These are phyloP conservation scores for Plutomurus gul DNA, from an alignment of 1,140 invertebrate species.

Conservation along the genomic window DNA sequence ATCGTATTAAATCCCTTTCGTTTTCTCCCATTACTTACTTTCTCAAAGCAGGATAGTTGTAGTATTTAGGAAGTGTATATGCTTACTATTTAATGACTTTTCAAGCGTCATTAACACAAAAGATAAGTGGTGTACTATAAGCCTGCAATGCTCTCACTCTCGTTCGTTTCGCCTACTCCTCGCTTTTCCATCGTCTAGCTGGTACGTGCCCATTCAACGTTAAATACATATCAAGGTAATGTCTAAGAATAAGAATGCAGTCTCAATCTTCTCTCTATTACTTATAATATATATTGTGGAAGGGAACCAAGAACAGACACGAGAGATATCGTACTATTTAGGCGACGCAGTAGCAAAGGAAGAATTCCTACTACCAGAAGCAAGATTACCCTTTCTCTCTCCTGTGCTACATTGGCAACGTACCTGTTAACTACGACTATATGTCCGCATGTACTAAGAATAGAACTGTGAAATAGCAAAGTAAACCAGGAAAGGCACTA, in stretches of 20 bases:
- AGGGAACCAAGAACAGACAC: no score
- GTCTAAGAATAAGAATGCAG: neutral
- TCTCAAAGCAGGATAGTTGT: neutral
- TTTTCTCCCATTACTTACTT: slow-evolving; percentile 26
- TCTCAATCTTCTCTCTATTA: neutral
- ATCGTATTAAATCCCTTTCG: slow-evolving; percentile 23
- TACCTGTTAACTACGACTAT: no score
- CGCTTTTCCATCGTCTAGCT: neutral
- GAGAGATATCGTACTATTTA: no score
- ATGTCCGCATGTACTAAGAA: no score
- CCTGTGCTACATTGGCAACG: neutral
- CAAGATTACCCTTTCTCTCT: slow-evolving; percentile 23
- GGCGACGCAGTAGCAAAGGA: no score
- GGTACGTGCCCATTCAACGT: neutral
- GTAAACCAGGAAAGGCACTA: no score
- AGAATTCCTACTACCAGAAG: neutral
- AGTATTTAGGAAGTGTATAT: neutral
- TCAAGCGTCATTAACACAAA: slow-evolving; percentile 52
- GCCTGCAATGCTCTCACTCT: neutral
- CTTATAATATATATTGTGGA: neutral
- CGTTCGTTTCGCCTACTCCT: neutral
- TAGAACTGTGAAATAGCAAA: no score
- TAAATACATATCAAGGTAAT: neutral
- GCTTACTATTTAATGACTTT: slow-evolving; percentile 47
- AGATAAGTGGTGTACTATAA: slow-evolving; percentile 48